These are phyloP conservation scores for Malurus elegans DNA, from an alignment of 2,113 vertebrate species.

Conservation along the genomic window DNA sequence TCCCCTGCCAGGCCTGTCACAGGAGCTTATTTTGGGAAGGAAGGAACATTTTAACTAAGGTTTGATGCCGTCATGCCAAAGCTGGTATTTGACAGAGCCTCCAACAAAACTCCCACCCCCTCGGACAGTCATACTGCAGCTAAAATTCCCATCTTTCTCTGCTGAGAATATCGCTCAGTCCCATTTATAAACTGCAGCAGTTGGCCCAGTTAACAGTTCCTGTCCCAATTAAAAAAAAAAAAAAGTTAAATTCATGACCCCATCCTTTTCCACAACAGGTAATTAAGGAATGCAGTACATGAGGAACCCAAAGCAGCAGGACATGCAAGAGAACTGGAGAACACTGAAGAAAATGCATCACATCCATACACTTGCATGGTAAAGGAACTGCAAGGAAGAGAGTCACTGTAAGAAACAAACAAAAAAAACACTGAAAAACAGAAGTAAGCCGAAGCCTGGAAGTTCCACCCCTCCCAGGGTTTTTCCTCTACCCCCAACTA, in stretches of 20 bases:
- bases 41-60: neutral
- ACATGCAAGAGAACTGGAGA: neutral
- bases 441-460: neutral
- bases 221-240: neutral
- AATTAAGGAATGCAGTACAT: neutral
- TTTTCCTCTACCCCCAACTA: conserved; percentile 21
- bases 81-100: conserved; percentile 34
- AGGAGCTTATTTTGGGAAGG: conserved; percentile 17
- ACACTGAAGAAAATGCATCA: neutral
- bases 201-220: neutral
- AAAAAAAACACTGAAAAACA: neutral
- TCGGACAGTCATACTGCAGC: neutral
- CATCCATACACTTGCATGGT: neutral
- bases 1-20: conserved; percentile 14
- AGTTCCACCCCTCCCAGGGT: neutral
- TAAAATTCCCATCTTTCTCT: neutral
- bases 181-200: conserved; percentile 20
- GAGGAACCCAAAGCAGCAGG: neutral
- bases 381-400: neutral
- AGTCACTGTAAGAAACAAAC: neutral
- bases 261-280: neutral
- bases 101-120: conserved; percentile 31
- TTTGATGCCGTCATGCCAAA: conserved; percentile 29
- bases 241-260: neutral
- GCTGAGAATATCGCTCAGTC: neutral